Conservation (phyloP, 2,888 invertebrate genomes). For the Cheilosia grossa region DNA sequence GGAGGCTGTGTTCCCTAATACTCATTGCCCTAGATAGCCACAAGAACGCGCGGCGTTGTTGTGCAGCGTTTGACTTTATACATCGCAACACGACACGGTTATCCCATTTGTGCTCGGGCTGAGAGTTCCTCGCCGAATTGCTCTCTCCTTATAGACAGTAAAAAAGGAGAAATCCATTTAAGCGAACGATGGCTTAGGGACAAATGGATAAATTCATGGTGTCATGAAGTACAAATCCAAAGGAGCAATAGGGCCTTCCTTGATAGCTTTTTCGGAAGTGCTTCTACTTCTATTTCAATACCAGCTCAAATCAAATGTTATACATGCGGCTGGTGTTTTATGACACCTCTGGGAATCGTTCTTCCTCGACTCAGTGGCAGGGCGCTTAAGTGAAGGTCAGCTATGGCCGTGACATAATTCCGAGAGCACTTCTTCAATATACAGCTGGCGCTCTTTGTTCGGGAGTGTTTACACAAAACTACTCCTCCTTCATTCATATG, state of each 20-base stretch:
- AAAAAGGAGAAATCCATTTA: conserved; percentile 67
- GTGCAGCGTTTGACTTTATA: conserved; percentile 56
- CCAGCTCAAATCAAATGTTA: conserved; percentile 66
- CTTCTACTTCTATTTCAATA: conserved; percentile 47
- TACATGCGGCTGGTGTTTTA: conserved; percentile 58
- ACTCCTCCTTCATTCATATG: conserved; percentile 10
- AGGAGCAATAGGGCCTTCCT: conserved; percentile 41
- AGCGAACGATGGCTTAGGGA: conserved; percentile 68
- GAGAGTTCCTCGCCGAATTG: conserved; percentile 38
- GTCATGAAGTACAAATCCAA: conserved; percentile 40
- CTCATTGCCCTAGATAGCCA: conserved; percentile 41
- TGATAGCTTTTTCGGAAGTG: conserved; percentile 49
- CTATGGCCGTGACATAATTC: conserved; percentile 16
- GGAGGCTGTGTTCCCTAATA: conserved; percentile 12
- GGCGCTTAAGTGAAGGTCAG: conserved; percentile 52
- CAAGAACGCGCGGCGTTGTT: conserved; percentile 29
- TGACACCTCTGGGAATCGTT: conserved; percentile 59
- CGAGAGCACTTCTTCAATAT: background rate
- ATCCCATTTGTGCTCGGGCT: conserved; percentile 49
- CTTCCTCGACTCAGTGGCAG: background rate
- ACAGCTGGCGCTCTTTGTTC: conserved; percentile 1
- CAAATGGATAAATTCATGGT: conserved; percentile 49
- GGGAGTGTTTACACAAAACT: conserved; percentile 14
- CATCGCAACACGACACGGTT: conserved; percentile 56
- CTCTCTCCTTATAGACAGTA: conserved; percentile 23